Base-by-base conservation (phyloP, 2,888 invertebrate genomes). In the Epirrita christyi region DNA sequence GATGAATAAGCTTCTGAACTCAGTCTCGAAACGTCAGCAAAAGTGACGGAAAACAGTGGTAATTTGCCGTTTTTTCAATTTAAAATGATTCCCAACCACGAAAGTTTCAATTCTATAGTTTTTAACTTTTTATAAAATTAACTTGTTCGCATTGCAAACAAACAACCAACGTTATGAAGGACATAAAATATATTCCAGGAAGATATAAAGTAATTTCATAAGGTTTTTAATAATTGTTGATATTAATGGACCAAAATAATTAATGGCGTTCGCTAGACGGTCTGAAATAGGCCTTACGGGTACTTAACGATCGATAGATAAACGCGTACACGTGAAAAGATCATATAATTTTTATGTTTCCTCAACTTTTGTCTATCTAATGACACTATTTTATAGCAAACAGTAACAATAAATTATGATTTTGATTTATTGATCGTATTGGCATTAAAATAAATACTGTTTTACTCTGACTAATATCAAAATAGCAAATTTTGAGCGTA, bases 331-430 rank as follows among this genome's bases (percentile, higher is more conserved):
- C 86, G 87, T 89, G 85, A 85, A 82, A 82, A 80, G 81, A 82
- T 80, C 83, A 81, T 86, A 88, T 85, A 85, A 79, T 76, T 89
- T 87, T 90, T 86, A 89, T 86, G 85, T 80, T 86, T 86, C 83
- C 86, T 85, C 74, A 63, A 75, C 75, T 79, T 72, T 74, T 73
- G 68, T 74, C 63, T 70, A 62, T 68, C 74, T 75, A 75, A 78
- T 78, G 77, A 78, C 76, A 78, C 70, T 70, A 77, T 81, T 86
- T 88, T 87, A 89, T 83, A 72, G 78, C 71, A 63, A 72, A 80
- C 81, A 73, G 77, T 83, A 75, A 84, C 73, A 70, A 84, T 90
- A 89, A 89, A 90, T 90, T 79, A 85, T 57, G 55, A 43, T 72
- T 81, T 79, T 88, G 87, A 90, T 89, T 90, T 89, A 89, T 83